phyloP scores from a whole-genome alignment of 2,888 invertebrate species.

The Polymixis flavicincta region DNA sequence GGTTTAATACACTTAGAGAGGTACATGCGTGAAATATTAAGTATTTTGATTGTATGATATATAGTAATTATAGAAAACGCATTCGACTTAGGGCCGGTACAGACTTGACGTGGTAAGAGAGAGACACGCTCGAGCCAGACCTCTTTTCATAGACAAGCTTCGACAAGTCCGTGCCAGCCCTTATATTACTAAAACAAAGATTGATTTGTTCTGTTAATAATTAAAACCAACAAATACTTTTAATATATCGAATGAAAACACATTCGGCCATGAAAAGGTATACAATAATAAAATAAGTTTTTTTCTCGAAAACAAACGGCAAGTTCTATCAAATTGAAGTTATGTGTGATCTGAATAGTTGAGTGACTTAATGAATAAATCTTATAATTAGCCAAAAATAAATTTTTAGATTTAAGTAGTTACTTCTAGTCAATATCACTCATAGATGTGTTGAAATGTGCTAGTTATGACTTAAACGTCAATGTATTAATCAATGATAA shows the following conservation, averaged over 20 bases:
- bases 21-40: slow-evolving; percentile 23
- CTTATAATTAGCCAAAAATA: slow-evolving; percentile 74
- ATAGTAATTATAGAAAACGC: slow-evolving; percentile 1
- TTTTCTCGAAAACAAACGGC: slow-evolving; percentile 23
- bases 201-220: slow-evolving; percentile 15
- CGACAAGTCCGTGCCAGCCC: background rate
- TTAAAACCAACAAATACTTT: slow-evolving; percentile 35
- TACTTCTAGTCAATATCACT: slow-evolving; percentile 78
- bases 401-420: slow-evolving; percentile 70
- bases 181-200: slow-evolving; percentile 12
- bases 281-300: slow-evolving; percentile 66
- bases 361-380: slow-evolving; percentile 57
- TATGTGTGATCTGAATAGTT: slow-evolving; percentile 64
- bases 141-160: background rate
- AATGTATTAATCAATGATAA: slow-evolving; percentile 45
- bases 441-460: slow-evolving; percentile 72
- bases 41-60: slow-evolving; percentile 16
- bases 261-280: slow-evolving; percentile 69
- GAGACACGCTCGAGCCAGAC: background rate
- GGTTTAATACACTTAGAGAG: slow-evolving; percentile 21
- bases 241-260: slow-evolving; percentile 53
- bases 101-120: background rate
- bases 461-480: slow-evolving; percentile 66
- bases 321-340: slow-evolving; percentile 55
- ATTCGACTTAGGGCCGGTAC: background rate